Evolutionary conservation across 2,888 invertebrate genomes (phyloP).

Genomic region (Cephus rjabovi): DNA sequence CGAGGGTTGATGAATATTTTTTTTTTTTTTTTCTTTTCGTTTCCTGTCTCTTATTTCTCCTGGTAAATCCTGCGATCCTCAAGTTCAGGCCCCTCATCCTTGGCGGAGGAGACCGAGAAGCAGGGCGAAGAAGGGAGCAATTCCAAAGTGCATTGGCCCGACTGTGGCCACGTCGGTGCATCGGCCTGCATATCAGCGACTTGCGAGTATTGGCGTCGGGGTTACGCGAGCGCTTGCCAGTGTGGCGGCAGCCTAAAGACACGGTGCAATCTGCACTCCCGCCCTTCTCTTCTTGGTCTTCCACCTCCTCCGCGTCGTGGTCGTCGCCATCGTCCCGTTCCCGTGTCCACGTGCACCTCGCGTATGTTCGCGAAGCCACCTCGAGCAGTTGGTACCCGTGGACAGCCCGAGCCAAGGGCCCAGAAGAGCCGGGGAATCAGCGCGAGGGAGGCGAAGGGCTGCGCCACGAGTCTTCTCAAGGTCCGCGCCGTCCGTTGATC

Average conservation of each 20-base stretch:
- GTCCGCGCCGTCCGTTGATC: constrained; percentile 65
- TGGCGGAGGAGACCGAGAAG: not conserved
- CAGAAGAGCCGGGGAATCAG: constrained; percentile 13
- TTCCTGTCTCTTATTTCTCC: not conserved
- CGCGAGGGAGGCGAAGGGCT: constrained; percentile 24
- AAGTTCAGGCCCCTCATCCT: not conserved
- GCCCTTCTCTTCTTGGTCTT: constrained; percentile 8
- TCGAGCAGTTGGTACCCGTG: too few species aligned
- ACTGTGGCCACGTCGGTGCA: constrained; percentile 39
- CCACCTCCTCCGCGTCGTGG: constrained; percentile 15
- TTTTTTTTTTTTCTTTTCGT: too few species aligned
- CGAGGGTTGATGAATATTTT: not conserved
- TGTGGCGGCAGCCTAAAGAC: constrained; percentile 25
- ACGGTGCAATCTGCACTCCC: constrained; percentile 39
- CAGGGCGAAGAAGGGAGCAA: not conserved
- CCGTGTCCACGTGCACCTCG: not conserved
- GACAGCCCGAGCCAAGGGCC: not conserved
- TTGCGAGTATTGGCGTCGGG: constrained; percentile 32
- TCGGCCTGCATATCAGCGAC: constrained; percentile 43
- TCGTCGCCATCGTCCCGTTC: not conserved
- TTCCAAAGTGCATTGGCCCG: constrained; percentile 39
- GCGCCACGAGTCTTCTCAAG: constrained; percentile 55
- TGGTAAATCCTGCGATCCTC: not conserved
- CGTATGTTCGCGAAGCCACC: too few species aligned
- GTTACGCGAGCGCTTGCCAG: constrained; percentile 24